phyloP scores from a whole-genome alignment of 2,888 invertebrate species.

The Fabriciana adippe region DNA sequence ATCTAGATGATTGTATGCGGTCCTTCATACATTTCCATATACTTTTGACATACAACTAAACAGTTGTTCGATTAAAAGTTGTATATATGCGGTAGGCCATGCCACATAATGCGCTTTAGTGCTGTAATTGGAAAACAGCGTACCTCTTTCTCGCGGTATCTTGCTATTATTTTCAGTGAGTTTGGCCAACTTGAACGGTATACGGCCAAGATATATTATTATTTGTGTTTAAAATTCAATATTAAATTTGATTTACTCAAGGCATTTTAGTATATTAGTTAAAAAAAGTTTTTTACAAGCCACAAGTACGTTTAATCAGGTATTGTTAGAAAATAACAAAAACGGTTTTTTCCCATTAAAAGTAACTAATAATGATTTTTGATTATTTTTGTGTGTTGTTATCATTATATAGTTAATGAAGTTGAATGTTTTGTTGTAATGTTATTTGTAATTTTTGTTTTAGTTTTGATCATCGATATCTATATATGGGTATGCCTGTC shows the following conservation, averaged over 20 bases:
- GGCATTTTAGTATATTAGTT: slow-evolving; percentile 15
- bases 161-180: no score
- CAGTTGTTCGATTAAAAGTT: no score
- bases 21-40: no score
- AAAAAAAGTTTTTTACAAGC: slow-evolving; percentile 1
- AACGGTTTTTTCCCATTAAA: neutral
- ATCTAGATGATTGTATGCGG: no score
- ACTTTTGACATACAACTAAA: no score
- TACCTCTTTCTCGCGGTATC: no score
- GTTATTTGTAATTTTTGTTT: neutral
- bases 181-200: no score
- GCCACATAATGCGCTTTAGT: no score
- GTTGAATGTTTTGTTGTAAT: slow-evolving; percentile 11
- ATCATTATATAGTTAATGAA: slow-evolving; percentile 18
- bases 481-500: slow-evolving; percentile 2
- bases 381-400: slow-evolving; percentile 15
- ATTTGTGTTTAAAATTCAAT: neutral
- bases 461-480: slow-evolving; percentile 6
- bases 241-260: neutral
- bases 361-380: slow-evolving; percentile 2
- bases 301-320: slow-evolving; percentile 4
- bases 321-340: slow-evolving; percentile 10
- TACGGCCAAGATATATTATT: neutral
- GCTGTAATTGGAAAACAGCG: no score
- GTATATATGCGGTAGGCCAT: no score